Evolutionary conservation across 2,888 invertebrate species (phyloP), one percentile per base, ranked within the genome.

Genomic region (Steinernema carpocapsae): DNA sequence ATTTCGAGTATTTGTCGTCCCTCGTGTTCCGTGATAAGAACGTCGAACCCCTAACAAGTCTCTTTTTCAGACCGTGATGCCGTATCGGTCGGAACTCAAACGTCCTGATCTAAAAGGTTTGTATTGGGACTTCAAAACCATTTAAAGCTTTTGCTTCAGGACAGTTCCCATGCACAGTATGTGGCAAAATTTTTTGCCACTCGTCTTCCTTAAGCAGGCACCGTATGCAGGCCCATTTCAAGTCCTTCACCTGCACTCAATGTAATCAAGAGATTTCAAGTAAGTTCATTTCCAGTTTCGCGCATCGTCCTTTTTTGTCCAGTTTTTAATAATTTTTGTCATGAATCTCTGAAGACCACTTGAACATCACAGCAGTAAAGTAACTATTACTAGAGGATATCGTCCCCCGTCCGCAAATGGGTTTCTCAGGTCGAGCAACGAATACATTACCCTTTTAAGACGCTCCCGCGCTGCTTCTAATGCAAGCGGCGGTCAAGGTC

Each of bases 221-320:
- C 70, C 80, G 87, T n/a, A 87, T 87, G 87, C 87, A 87, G 74
- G 87, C 87, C 1, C 87, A 87, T 74, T 87, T 87, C 81, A 87
- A 87, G 76, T 59, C 64, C 76, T 87, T 87, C 79, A 85, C 83
- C 6, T 87, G 87, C 76, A 87, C 86, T 10, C 82, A 84, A 71
- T 87, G 87, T 78, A 84, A 84, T 75, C 78, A 84, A 71, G 87
- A 87, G 74, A 88, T 87, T 52, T 79, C 87, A 37, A 87, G 87
- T 87, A 71, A 86, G 86, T 84, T 42, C 14, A 48, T 48, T 4
- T 43, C n/a, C n/a, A n/a, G n/a, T n/a, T n/a, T n/a, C 14, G 43
- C 43, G 43, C 10, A 43, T 43, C 7, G 14, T 43, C 43, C 43
- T 7, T 14, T 14, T 43, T 7, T 14, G 7, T 43, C 10, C 43